These are phyloP conservation scores for Myrmophylax atrothorax DNA, from an alignment of 2,113 vertebrate species.

Conservation along the genomic window DNA sequence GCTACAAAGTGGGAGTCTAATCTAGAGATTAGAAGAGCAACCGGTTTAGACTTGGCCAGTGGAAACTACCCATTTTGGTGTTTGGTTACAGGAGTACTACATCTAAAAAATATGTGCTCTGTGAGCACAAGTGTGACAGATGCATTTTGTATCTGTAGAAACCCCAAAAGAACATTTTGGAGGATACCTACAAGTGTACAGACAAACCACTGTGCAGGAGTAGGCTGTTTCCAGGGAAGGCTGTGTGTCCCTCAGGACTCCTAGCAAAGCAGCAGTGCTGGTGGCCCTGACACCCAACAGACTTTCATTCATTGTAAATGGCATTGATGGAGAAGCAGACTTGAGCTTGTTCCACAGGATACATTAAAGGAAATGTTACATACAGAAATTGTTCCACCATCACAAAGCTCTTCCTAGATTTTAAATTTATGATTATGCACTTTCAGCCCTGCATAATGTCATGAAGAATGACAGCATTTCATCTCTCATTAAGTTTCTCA, in stretches of 20 bases:
- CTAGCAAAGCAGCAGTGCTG: background rate
- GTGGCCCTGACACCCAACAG: background rate
- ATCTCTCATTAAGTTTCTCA: background rate
- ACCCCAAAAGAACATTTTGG: background rate
- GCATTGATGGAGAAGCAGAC: background rate
- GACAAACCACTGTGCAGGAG: background rate
- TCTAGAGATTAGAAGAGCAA: background rate
- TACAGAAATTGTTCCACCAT: background rate
- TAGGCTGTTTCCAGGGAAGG: background rate
- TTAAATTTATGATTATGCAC: background rate
- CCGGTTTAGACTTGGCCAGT: background rate
- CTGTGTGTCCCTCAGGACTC: background rate
- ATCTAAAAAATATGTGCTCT: background rate
- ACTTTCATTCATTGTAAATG: background rate
- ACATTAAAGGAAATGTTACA: background rate
- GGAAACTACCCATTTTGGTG: background rate
- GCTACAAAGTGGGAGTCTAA: background rate
- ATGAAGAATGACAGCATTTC: background rate
- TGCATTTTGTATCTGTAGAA: background rate
- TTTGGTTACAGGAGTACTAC: background rate
- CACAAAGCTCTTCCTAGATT: background rate
- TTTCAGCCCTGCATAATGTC: background rate
- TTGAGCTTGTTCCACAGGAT: background rate
- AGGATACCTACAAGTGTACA: background rate
- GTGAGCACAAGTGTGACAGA: background rate